phyloP scores from a whole-genome alignment of 2,888 invertebrate genomes.

The Keiferia lycopersicella region DNA sequence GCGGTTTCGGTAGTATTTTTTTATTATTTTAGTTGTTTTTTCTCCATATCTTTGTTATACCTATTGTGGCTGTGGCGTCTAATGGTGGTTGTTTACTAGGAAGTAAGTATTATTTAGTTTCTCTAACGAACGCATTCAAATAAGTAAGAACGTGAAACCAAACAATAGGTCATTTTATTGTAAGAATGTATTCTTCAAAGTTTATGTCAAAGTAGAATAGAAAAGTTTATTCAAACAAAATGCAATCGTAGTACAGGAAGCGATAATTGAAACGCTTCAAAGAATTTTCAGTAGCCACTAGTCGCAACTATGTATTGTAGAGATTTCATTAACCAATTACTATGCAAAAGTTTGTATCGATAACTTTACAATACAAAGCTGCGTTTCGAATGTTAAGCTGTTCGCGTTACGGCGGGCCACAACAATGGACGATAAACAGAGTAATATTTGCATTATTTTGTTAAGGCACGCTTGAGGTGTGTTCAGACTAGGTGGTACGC shows the following conservation, averaged over 20 bases:
- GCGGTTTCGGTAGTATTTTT: conserved; percentile 40
- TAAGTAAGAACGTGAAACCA: background rate
- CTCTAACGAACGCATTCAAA: background rate
- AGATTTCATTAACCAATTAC: conserved; percentile 25
- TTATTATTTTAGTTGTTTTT: conserved; percentile 16
- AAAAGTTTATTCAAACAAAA: background rate
- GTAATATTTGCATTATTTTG: conserved; percentile 41
- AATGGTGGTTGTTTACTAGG: background rate
- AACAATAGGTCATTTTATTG: background rate
- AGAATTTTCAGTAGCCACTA: background rate
- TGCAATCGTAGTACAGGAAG: background rate
- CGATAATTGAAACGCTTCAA: background rate
- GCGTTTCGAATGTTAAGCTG: conserved; percentile 37
- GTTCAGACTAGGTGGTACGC: background rate
- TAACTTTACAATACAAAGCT: conserved; percentile 44
- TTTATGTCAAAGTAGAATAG: background rate
- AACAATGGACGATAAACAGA: conserved; percentile 59
- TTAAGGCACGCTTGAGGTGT: conserved; percentile 39
- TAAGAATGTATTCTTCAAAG: background rate
- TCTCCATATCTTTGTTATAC: background rate
- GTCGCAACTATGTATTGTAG: conserved; percentile 18
- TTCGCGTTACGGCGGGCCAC: conserved; percentile 38
- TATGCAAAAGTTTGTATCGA: conserved; percentile 12
- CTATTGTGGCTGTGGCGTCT: no score
- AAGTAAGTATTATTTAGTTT: background rate